A percentile compares a stretch with the other conserved stretches of the same genome.
phyloP scores from a whole-genome alignment of 2,113 vertebrate genomes.

The Phaetusa simplex region DNA sequence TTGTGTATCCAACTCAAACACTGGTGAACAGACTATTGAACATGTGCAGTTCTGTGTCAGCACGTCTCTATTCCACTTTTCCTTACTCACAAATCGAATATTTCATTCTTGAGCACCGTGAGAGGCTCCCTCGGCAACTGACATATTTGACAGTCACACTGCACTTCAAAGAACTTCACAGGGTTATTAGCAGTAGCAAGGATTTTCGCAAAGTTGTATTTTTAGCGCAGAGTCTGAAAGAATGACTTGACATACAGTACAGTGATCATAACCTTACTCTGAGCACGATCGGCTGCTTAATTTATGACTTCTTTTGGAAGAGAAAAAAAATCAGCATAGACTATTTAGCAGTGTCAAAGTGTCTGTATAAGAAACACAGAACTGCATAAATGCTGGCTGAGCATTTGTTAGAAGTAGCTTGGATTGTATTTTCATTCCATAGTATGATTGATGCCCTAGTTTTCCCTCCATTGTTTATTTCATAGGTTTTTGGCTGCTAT shows the following conservation, averaged over 20 bases:
- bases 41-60: neutral
- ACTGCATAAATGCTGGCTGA: neutral
- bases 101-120: neutral
- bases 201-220: conserved; percentile 28
- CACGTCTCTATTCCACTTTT: neutral
- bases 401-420: conserved; percentile 21
- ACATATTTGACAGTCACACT: conserved; percentile 3
- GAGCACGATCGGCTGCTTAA: conserved; percentile 30
- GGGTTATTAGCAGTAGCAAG: conserved; percentile 6
- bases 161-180: conserved; percentile 27
- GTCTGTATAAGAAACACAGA: neutral
- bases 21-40: neutral
- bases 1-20: neutral
- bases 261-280: conserved; percentile 16
- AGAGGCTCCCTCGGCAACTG: conserved; percentile 10
- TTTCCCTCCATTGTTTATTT: conserved; percentile 21
- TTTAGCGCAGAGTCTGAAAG: conserved; percentile 25
- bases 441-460: neutral
- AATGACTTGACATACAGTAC: conserved; percentile 31
- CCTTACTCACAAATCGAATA: neutral
- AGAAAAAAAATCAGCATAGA: neutral
- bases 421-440: neutral
- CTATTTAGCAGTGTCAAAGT: neutral
- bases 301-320: neutral
- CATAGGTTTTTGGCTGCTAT: neutral